Evolutionary conservation across 2,888 invertebrate genomes (phyloP).

Genomic region (Icerya purchasi): DNA sequence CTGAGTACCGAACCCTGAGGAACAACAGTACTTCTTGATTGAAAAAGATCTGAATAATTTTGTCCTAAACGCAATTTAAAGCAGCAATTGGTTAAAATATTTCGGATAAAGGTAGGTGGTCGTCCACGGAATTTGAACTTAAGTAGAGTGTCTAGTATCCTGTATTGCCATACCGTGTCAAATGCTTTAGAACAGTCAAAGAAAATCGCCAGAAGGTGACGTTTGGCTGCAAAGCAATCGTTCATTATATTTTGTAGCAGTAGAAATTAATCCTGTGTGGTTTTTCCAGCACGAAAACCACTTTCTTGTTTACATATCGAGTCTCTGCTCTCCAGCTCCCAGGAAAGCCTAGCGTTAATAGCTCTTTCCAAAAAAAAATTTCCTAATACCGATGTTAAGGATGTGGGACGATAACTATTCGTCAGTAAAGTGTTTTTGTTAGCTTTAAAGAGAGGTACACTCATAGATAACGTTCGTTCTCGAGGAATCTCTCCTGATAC

Average conservation of each 20-base stretch:
- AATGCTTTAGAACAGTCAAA: neutral
- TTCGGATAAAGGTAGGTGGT: neutral
- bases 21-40: neutral
- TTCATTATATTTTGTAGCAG: neutral
- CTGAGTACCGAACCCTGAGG: too few relatives aligned
- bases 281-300: neutral
- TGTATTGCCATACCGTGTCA: neutral
- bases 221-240: neutral
- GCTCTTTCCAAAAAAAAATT: neutral
- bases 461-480: neutral
- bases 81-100: neutral
- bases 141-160: too few relatives aligned
- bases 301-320: neutral
- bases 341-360: neutral
- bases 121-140: neutral
- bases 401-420: neutral
- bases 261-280: neutral
- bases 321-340: neutral
- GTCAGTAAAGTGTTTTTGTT: neutral
- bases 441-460: neutral
- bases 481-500: neutral
- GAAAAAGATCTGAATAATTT: neutral
- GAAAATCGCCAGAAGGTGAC: neutral
- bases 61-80: neutral
- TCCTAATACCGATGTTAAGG: neutral